These are phyloP conservation scores for Charanyca ferruginea DNA, from an alignment of 2,888 invertebrate species.

Conservation along the genomic window DNA sequence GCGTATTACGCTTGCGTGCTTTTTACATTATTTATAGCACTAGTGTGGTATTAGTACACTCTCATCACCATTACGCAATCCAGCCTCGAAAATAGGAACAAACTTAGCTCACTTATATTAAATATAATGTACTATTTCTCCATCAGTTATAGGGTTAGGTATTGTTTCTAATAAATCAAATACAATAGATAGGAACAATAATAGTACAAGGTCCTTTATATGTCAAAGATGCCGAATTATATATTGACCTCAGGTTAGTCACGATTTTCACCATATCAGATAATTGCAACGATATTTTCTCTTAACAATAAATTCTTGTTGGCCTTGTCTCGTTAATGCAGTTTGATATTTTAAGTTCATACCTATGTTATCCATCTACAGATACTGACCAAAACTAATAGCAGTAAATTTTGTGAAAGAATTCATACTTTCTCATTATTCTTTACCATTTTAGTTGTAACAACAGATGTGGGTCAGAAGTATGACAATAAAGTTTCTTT, in stretches of 20 bases:
- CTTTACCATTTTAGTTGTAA: slow-evolving; percentile 78
- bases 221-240: slow-evolving; percentile 80
- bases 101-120: too few species aligned
- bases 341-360: slow-evolving; percentile 39
- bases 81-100: too few species aligned
- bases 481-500: slow-evolving; percentile 79
- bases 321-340: slow-evolving; percentile 76
- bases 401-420: slow-evolving; percentile 48
- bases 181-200: slow-evolving; percentile 70
- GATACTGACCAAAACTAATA: slow-evolving; percentile 45
- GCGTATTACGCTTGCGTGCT: too few species aligned
- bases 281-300: slow-evolving; percentile 83
- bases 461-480: slow-evolving; percentile 83
- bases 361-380: slow-evolving; percentile 42
- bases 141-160: slow-evolving; percentile 1
- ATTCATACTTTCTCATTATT: slow-evolving; percentile 72
- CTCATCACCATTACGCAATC: too few species aligned
- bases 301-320: slow-evolving; percentile 79
- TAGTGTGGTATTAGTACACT: too few species aligned
- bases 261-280: slow-evolving; percentile 85
- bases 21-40: too few species aligned
- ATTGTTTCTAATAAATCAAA: slow-evolving; percentile 56
- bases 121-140: too few species aligned
- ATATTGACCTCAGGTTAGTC: slow-evolving; percentile 83
- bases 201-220: slow-evolving; percentile 81